A percentile compares a stretch with the other conserved stretches of the same genome.
Evolutionary conservation across 1,140 invertebrate genomes (phyloP).

Genomic region (Amyelois transitella): DNA sequence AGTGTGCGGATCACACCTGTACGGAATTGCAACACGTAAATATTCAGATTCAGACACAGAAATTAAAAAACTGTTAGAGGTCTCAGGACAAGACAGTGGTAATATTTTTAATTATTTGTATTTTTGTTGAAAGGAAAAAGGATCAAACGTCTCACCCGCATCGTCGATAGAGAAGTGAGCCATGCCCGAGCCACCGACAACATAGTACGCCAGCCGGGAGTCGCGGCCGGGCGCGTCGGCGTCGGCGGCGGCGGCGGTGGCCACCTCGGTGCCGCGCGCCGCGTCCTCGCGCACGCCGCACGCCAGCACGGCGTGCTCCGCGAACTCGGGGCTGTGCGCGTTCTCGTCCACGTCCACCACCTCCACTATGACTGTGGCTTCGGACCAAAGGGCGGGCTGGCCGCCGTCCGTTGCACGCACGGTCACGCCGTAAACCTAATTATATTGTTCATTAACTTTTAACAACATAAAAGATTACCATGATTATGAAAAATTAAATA

Average conservation of each 20-base stretch:
- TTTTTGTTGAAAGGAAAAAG: background rate
- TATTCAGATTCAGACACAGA: background rate
- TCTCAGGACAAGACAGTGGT: background rate
- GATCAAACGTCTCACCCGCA: slow-evolving; percentile 79
- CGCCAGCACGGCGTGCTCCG: slow-evolving; percentile 82
- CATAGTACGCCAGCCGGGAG: slow-evolving; percentile 88
- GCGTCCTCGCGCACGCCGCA: slow-evolving; percentile 85
- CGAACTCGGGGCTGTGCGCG: slow-evolving; percentile 87
- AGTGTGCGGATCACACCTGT: slow-evolving; percentile 89
- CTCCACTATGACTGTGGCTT: slow-evolving; percentile 87
- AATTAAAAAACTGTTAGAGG: background rate
- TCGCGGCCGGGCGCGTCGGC: slow-evolving; percentile 85
- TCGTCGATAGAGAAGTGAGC: slow-evolving; percentile 93
- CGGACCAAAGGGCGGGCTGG: slow-evolving; percentile 81
- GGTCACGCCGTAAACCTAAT: slow-evolving; percentile 85
- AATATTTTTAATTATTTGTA: background rate
- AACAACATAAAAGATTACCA: background rate
- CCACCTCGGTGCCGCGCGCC: slow-evolving; percentile 82
- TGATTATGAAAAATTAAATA: background rate
- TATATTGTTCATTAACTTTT: background rate
- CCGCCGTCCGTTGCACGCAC: slow-evolving; percentile 89
- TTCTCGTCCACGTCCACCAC: slow-evolving; percentile 97
- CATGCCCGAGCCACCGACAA: slow-evolving; percentile 91
- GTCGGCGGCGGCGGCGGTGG: slow-evolving; percentile 85
- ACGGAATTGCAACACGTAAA: background rate